Percentiles rank a stretch among this genome's conserved stretches.
Evolutionary conservation across 2,797 vertebrate genomes (phyloP).

Genomic region (Discoglossus pictus): DNA sequence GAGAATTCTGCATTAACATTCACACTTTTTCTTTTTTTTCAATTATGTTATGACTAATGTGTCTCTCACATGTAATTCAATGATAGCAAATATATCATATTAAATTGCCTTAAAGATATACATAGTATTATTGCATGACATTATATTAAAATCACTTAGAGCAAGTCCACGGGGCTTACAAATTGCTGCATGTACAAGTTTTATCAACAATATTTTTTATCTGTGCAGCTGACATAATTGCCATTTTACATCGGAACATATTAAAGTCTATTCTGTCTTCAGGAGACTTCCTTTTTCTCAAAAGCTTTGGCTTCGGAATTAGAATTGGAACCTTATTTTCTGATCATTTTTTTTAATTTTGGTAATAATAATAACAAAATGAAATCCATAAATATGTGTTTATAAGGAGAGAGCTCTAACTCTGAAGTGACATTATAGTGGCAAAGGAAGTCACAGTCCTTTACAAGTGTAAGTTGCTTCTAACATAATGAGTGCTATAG

Average conservation of each 20-base stretch:
- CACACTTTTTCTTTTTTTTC: slow-evolving; percentile 31
- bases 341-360: too few species aligned
- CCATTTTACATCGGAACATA: background rate
- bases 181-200: slow-evolving; percentile 11
- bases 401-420: too few species aligned
- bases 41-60: slow-evolving; percentile 46
- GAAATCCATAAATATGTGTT: too few species aligned
- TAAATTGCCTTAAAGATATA: slow-evolving; percentile 40
- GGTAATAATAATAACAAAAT: too few species aligned
- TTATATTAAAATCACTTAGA: slow-evolving; percentile 46
- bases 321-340: too few species aligned
- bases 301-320: too few species aligned
- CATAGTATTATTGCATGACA: slow-evolving; percentile 42
- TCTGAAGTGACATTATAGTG: too few species aligned
- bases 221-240: slow-evolving; percentile 18
- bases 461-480: too few species aligned
- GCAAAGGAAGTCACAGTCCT: too few species aligned
- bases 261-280: too few species aligned
- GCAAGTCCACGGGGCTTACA: slow-evolving; percentile 29
- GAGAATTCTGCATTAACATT: slow-evolving; percentile 1
- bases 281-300: too few species aligned
- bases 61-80: slow-evolving; percentile 46
- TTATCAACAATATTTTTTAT: slow-evolving; percentile 8
- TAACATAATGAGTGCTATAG: too few species aligned
- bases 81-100: slow-evolving; percentile 34